A percentile compares a stretch with the other conserved stretches of the same genome.
Conservation (phyloP, 2,113 vertebrate species). For the Embiotoca jacksoni region DNA sequence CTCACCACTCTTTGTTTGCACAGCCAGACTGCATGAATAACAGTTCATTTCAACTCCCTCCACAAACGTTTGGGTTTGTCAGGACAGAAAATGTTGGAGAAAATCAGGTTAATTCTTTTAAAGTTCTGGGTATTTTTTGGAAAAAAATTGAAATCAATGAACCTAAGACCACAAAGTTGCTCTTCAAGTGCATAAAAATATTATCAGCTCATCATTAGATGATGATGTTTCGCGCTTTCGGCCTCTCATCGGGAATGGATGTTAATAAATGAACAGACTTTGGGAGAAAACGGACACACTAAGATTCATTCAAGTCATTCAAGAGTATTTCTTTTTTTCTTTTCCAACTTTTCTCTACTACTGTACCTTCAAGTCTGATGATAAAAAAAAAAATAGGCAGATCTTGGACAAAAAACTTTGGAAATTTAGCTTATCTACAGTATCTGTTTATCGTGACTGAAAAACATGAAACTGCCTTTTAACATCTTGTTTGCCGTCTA, state of each 20-base stretch:
- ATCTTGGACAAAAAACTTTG: neutral
- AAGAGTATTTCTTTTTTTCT: neutral
- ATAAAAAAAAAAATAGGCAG: neutral
- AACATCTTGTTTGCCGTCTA: no score
- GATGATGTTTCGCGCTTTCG: conserved; percentile 14
- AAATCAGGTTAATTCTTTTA: neutral
- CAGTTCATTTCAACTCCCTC: neutral
- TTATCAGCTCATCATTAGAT: conserved; percentile 31
- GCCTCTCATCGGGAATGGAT: conserved; percentile 14
- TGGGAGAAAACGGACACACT: neutral
- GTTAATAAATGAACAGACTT: conserved; percentile 31
- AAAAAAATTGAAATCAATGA: no score
- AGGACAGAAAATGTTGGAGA: neutral
- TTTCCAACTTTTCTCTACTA: neutral
- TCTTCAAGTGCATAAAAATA: conserved; percentile 10
- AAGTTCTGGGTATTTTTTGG: neutral
- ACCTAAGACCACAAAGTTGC: neutral
- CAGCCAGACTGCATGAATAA: neutral
- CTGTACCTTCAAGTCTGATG: neutral
- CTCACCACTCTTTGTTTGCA: neutral
- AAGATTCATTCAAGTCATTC: neutral
- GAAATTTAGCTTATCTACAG: no score
- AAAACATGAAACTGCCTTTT: no score
- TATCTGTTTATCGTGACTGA: no score
- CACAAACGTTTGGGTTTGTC: no score